Evolutionary conservation across 2,113 vertebrate genomes (phyloP), one percentile per base, ranked within the genome.

Genomic region (Aegotheles bennettii): DNA sequence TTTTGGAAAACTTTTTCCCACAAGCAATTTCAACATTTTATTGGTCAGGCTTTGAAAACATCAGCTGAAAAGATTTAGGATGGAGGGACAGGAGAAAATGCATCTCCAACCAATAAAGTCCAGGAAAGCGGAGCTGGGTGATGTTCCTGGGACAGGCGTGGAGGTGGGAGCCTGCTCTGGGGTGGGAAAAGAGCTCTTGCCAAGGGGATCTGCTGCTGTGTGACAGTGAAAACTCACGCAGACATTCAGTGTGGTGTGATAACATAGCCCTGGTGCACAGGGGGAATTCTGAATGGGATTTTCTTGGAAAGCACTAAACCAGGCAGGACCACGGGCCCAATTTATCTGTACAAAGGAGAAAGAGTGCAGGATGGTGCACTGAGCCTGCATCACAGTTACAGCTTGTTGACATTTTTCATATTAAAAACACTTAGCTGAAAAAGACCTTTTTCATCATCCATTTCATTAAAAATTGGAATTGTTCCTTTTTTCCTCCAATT

Each of bases 231-330:
- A 47, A 11, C 33, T 40, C 2, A 0, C 1, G 3, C 11, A 40
- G 61, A 4, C 9, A 0, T 16, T 15, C 13, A 16, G 16, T 1
- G 3, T 9, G 11, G 23, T 24, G 61, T 4, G 26, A 14, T 1
- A 38, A 40, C 40, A 11, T 28, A 13, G 63, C 19, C 48, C 25
- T 0, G 3, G 35, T 1, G 2, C 47, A 2, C 20, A 1, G 18
- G 14, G 20, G n/a, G n/a, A 9, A 11, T 33, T 42, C 3, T 3
- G 29, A 42, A 25, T 6, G 13, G 67, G n/a, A 2, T 29, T 64
- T 36, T 60, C 26, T 48, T 17, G 57, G 33, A 10, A 43, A 48
- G 45, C 1, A 8, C 40, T 38, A 4, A 10, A 8, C 18, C 7
- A 28, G 38, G 74, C 43, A 54, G 43, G 36, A 23, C 61, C 10